Base-by-base conservation (phyloP, 1,140 invertebrate genomes). In the Diorhabda elongata region DNA sequence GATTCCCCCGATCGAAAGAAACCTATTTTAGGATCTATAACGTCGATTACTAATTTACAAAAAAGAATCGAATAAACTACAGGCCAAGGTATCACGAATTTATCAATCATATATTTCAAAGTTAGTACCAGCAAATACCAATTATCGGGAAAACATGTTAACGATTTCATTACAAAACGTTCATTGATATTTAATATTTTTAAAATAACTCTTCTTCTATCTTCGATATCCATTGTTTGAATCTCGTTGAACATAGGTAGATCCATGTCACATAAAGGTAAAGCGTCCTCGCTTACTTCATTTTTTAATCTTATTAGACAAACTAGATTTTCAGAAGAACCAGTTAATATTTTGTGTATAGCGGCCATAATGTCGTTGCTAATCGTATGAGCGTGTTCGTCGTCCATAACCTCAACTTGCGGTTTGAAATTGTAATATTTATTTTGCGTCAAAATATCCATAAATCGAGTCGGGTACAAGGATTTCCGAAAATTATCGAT, bases 321-420 rank as follows among this genome's bases (percentile, higher is more conserved):
- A 69, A 76, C 73, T 75, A 82, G 79, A 70, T 70, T 77, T 64
- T 73, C 77, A 5, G 77, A 76, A 75, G 68, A 74, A 59, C 74
- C 71, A 56, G 81, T 75, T 9, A 85, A 80, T 2, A 95, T 75
- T 65, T 81, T 68, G 87, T 87, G 81, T 87, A 93, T 57, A 87
- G 85, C 84, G 74, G 83, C 80, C 47, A 94, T 74, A 58, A 95
- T 87, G 7, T 87, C 83, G 61, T 89, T 76, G 45, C 87, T 84
- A 70, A 87, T 85, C 26, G 81, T 69, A 71, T 88, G 87, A n/a
- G 88, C 84, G 68, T 90, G 86, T 5, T 83, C 78, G 42, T 84
- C 79, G 3, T 77, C 76, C 73, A 87, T 85, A 74, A 92, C 85
- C 81, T 95, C 93, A 6, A 93, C 85, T 83, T 94, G 92, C 9